Base-by-base conservation (phyloP, 1,140 invertebrate genomes). In the Heterodera carotae region DNA sequence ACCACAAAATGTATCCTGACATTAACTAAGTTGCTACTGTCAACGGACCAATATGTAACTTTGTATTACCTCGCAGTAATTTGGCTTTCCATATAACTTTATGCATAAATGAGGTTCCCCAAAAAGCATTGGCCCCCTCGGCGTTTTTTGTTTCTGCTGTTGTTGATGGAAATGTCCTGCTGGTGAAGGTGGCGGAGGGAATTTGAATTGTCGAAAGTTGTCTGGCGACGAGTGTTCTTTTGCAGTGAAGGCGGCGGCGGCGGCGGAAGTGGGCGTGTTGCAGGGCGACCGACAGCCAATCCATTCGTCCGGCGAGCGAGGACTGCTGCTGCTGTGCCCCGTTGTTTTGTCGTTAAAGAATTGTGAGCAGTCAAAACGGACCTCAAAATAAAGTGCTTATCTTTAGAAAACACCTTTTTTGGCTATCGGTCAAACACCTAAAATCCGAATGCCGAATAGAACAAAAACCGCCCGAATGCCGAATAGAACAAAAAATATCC, bases 1-100 rank as follows among this genome's bases (percentile, higher is more conserved):
- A 12, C 75, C 75, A 31, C 69, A 76, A 43, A 74, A 79, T 7
- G 75, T 68, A 22, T 31, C 31, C 34, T 76, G 62, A 29, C n/a
- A 66, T 29, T 4, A 66, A 66, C n/a, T n/a, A n/a, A n/a, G n/a
- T n/a, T n/a, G n/a, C n/a, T n/a, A 66, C 5, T 56, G 48, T 56
- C 48, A 15, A 56, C 5, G 22, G 5, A 15, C 48, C 48, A 4
- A 56, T 22, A 43, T 43, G 39, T 22, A 2, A n/a, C 5, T 56
- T 22, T 18, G 22, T 56, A 18, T 56, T 18, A 66, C 62, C 62
- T 66, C 62, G 62, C 48, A 22, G 22, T 66, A 66, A 34, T 66
- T 66, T 29, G 62, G 33, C n/a, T 66, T 12, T 34, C 62, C 62
- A 27, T 66, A 66, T 27, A 66, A 22, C 62, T 66, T 66, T 29